Evolutionary conservation across 2,797 vertebrate species (phyloP), one percentile per base, ranked within the genome.

Genomic region (Tarsius wallacei): DNA sequence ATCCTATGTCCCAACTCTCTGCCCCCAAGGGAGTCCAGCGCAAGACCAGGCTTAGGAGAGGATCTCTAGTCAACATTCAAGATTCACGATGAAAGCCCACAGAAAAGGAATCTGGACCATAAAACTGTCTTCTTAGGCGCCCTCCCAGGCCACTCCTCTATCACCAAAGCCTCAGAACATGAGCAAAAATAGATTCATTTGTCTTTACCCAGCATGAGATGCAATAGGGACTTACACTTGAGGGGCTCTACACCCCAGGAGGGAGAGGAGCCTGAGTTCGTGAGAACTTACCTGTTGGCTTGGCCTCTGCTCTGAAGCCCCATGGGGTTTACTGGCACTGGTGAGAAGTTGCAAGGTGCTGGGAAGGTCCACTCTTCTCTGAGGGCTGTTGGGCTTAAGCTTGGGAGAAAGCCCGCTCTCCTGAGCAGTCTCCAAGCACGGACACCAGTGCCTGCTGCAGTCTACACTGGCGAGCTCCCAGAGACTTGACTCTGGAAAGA

Each of bases 181-280:
- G 14, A 71, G 9, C 31, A 53, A 49, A 55, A n/a, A 22, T 15
- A 26, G 36, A 83, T 57, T 14, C n/a, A 11, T 33, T 14, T 0
- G 11, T 28, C 73, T 83, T 55, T n/a, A 13, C 24, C 53, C 68
- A 53, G 59, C 59, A 95, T 55, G 57, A 85, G 74, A 33, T 1
- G 8, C 42, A 7, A 9, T 1, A n/a, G 11, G 7, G 19, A 1
- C 22, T 22, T 61, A 31, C 22, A 0, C 0, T 1, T 16, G 28
- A 21, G 53, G 42, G 42, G 42, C 4, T 31, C 57, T 28, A 26
- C 10, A 1, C 2, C 7, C 85, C 4, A 3, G 49, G 21, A 7
- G 9, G 7, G 2, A 22, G 26, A 57, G 11, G 8, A 78, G 36
- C 13, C 63, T 2, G 63, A 66, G 49, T 76, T 64, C 4, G 2